Evolutionary conservation across 2,797 vertebrate genomes (phyloP).

Genomic region (Yasuhikotakia modesta): DNA sequence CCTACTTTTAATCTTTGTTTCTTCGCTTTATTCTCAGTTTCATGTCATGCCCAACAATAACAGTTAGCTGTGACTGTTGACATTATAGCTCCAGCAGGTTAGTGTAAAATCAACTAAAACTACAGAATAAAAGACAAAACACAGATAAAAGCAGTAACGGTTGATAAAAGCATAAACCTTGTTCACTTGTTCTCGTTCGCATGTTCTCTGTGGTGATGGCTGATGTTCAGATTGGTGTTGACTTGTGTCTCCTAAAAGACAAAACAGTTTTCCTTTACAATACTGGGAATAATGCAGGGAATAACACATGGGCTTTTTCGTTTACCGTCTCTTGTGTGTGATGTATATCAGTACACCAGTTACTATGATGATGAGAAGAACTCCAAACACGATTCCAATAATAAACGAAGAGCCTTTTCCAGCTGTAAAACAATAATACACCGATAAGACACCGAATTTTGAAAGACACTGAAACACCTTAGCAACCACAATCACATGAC

Average conservation of each 20-base stretch:
- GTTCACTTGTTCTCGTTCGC: no score
- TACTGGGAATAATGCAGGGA: neutral
- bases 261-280: neutral
- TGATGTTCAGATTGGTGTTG: slow-evolving; percentile 8
- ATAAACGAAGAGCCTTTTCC: neutral
- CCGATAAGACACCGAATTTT: neutral
- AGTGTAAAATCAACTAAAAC: no score
- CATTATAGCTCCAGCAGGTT: no score
- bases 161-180: no score
- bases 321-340: neutral
- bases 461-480: neutral
- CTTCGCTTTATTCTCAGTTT: no score
- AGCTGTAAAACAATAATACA: slow-evolving; percentile 8
- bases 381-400: slow-evolving; percentile 35
- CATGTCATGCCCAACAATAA: no score
- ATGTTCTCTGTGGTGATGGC: no score
- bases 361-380: slow-evolving; percentile 29
- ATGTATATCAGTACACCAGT: neutral
- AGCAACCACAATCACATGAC: neutral
- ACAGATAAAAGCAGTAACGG: no score
- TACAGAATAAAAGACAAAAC: no score
- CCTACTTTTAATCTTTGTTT: no score
- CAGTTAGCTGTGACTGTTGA: no score
- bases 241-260: slow-evolving; percentile 10
- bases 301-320: no score